Evolutionary conservation across 2,797 vertebrate species (phyloP).

Genomic region (Danio kyathit): DNA sequence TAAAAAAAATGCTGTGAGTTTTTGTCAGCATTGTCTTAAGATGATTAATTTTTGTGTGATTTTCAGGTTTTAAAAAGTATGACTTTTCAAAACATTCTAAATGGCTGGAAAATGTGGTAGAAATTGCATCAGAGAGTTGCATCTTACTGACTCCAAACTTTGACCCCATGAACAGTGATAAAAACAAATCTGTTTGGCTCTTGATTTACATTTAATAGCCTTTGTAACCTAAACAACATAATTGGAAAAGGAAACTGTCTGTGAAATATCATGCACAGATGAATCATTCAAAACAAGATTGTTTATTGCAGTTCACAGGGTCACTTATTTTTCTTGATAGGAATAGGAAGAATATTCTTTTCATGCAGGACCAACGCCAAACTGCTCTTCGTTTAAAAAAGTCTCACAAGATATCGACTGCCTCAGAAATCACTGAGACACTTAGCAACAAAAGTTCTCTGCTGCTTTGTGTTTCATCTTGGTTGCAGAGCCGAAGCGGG

Average conservation of each 20-base stretch:
- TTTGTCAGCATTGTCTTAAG: too few relatives aligned
- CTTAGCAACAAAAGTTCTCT: constrained; percentile 29
- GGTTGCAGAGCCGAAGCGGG: constrained; percentile 32
- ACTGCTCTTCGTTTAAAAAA: constrained; percentile 12
- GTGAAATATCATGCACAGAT: neutral
- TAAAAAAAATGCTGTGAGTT: too few relatives aligned
- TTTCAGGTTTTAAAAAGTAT: too few relatives aligned
- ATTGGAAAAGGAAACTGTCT: neutral
- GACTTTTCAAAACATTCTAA: too few relatives aligned
- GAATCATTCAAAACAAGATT: neutral
- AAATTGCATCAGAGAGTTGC: too few relatives aligned
- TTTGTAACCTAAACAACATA: neutral
- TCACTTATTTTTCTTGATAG: neutral
- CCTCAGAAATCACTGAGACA: constrained; percentile 14
- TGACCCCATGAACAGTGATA: too few relatives aligned
- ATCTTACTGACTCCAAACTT: too few relatives aligned
- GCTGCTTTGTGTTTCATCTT: constrained; percentile 30
- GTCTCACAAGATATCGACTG: constrained; percentile 4
- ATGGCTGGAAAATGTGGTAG: too few relatives aligned
- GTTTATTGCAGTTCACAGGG: neutral
- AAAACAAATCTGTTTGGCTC: neutral
- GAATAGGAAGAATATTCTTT: neutral
- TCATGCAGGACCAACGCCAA: neutral
- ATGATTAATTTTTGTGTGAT: too few relatives aligned
- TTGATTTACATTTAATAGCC: neutral